Percentiles rank a stretch among this genome's conserved stretches.
phyloP scores from a whole-genome alignment of 2,113 vertebrate genomes.

The Cinclus cinclus region DNA sequence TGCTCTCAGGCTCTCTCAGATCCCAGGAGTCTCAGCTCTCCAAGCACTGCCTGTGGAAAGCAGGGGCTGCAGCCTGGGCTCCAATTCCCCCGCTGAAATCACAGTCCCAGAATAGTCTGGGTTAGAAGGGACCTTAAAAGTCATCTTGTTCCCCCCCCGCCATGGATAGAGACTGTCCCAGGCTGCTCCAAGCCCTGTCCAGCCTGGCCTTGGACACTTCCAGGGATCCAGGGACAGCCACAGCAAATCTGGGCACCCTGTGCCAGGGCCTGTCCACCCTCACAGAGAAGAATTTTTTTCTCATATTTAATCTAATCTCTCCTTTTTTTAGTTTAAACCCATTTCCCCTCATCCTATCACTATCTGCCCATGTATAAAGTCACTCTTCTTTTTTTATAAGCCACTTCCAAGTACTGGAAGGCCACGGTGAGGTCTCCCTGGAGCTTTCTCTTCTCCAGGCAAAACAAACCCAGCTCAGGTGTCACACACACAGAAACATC shows the following conservation, averaged over 20 bases:
- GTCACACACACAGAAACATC: not conserved
- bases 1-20: not conserved
- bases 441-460: not conserved
- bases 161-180: not conserved
- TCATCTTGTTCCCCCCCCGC: not conserved
- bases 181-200: rapidly evolving
- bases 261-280: not conserved
- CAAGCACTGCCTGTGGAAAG: not conserved
- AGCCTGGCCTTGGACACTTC: not conserved
- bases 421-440: not conserved
- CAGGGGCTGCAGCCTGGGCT: not conserved
- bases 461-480: not conserved
- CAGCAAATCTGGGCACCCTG: not conserved
- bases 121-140: not conserved
- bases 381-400: not conserved
- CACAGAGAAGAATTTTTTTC: not conserved
- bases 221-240: not conserved
- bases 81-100: rapidly evolving
- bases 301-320: not conserved
- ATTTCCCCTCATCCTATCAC: not conserved
- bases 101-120: not conserved
- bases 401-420: not conserved
- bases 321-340: not conserved
- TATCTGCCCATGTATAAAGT: not conserved
- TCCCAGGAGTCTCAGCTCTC: not conserved